Conservation (phyloP, 1,140 invertebrate genomes). For the Rhysida immarginata region DNA sequence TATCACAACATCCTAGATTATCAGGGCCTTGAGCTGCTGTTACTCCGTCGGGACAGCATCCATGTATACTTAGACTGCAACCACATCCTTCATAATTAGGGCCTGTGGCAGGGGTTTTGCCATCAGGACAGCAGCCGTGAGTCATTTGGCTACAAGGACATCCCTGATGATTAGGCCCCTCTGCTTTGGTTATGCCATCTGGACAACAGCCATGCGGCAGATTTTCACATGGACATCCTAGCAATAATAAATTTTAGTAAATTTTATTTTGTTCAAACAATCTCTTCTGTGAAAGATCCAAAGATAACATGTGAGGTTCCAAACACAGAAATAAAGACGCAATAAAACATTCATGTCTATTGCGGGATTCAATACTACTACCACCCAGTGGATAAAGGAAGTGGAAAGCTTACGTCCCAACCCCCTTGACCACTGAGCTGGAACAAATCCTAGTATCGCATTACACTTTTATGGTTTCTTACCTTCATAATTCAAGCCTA, state of each 20-base stretch:
- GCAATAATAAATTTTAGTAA: slow-evolving; percentile 28
- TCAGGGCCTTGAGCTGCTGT: slow-evolving; percentile 43
- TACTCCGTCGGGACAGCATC: slow-evolving; percentile 45
- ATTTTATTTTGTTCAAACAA: slow-evolving; percentile 21
- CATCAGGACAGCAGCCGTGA: slow-evolving; percentile 37
- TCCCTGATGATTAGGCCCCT: slow-evolving; percentile 22
- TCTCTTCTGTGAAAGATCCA: slow-evolving; percentile 7
- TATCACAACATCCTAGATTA: slow-evolving; percentile 46
- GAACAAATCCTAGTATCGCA: too few species aligned
- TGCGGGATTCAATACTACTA: slow-evolving; percentile 57
- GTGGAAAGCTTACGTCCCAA: slow-evolving; percentile 65
- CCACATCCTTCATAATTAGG: slow-evolving; percentile 54
- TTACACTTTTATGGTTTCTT: slow-evolving; percentile 38
- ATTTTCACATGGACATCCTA: slow-evolving; percentile 36
- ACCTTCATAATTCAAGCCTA: not conserved
- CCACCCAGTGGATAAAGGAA: slow-evolving; percentile 90
- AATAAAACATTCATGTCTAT: slow-evolving; percentile 50
- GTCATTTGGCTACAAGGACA: slow-evolving; percentile 19
- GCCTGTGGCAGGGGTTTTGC: slow-evolving; percentile 53
- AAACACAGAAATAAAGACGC: slow-evolving; percentile 39
- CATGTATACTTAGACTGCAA: slow-evolving; percentile 32
- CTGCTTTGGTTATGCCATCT: slow-evolving; percentile 30
- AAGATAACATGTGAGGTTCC: too few species aligned
- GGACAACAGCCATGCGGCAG: slow-evolving; percentile 30
- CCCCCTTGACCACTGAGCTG: too few species aligned